phyloP scores from a whole-genome alignment of 1,140 invertebrate species.

The Drosophila tani region DNA sequence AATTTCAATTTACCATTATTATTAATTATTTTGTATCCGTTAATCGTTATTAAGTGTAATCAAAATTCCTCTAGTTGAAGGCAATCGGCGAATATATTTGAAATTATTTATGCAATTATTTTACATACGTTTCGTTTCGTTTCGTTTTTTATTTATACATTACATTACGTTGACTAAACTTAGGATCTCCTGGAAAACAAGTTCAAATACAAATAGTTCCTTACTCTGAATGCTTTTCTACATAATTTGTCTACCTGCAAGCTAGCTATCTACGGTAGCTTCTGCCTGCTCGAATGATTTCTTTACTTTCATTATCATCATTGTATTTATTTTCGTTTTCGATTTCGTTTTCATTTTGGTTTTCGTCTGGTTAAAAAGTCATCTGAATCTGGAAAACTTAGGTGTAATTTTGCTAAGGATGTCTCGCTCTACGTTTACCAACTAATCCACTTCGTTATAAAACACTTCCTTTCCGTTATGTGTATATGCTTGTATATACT shows the following conservation, averaged over 20 bases:
- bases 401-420: slow-evolving; percentile 75
- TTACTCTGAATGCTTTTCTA: slow-evolving; percentile 39
- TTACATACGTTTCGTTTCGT: slow-evolving; percentile 72
- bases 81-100: slow-evolving; percentile 85
- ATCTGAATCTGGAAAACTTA: slow-evolving; percentile 81
- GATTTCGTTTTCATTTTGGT: slow-evolving; percentile 7
- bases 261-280: slow-evolving; percentile 15
- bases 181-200: slow-evolving; percentile 67
- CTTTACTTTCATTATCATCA: neutral
- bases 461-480: slow-evolving; percentile 41
- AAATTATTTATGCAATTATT: slow-evolving; percentile 85
- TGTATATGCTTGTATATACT: slow-evolving; percentile 25
- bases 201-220: slow-evolving; percentile 59
- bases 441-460: slow-evolving; percentile 64
- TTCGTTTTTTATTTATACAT: slow-evolving; percentile 45
- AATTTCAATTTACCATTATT: slow-evolving; percentile 49
- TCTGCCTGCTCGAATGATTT: slow-evolving; percentile 19
- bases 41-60: slow-evolving; percentile 80
- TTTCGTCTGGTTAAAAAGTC: slow-evolving; percentile 71
- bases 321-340: neutral
- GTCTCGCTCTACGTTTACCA: slow-evolving; percentile 45
- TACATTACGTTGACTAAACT: slow-evolving; percentile 60
- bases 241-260: slow-evolving; percentile 33
- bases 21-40: slow-evolving; percentile 57
- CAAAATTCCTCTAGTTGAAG: slow-evolving; percentile 85